Evolutionary conservation across 2,797 vertebrate species (phyloP).

Genomic region (Tarsius wallacei): DNA sequence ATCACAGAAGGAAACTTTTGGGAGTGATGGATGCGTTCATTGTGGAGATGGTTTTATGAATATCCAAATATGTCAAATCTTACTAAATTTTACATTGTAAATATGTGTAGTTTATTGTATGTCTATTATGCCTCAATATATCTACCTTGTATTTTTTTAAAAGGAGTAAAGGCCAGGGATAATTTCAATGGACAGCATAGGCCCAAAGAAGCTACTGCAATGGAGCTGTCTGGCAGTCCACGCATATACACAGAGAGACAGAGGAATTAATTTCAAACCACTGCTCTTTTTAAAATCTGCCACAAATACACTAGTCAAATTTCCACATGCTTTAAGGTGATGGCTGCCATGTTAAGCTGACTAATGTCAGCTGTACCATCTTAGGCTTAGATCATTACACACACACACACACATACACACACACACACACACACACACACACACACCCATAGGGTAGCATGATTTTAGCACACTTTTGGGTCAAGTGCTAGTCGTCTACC

Average conservation of each 20-base stretch:
- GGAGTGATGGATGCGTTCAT: neutral
- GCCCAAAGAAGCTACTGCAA: neutral
- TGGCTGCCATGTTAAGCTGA: neutral
- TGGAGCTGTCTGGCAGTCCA: neutral
- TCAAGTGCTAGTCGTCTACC: neutral
- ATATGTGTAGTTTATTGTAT: too few species aligned
- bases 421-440: too few species aligned
- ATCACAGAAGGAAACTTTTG: neutral
- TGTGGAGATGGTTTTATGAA: neutral
- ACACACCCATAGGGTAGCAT: neutral
- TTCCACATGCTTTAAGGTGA: neutral
- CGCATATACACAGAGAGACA: neutral
- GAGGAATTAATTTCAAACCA: neutral
- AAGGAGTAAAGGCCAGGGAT: neutral
- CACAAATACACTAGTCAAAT: neutral
- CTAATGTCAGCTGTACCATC: neutral
- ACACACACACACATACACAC: neutral
- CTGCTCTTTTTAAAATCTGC: neutral
- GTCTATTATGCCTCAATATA: neutral
- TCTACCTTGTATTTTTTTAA: neutral
- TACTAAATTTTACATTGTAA: neutral
- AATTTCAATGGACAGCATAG: neutral
- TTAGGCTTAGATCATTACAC: neutral
- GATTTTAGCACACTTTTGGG: neutral
- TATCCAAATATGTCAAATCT: neutral